phyloP scores from a whole-genome alignment of 2,113 vertebrate species.

The Terrapene triunguis region DNA sequence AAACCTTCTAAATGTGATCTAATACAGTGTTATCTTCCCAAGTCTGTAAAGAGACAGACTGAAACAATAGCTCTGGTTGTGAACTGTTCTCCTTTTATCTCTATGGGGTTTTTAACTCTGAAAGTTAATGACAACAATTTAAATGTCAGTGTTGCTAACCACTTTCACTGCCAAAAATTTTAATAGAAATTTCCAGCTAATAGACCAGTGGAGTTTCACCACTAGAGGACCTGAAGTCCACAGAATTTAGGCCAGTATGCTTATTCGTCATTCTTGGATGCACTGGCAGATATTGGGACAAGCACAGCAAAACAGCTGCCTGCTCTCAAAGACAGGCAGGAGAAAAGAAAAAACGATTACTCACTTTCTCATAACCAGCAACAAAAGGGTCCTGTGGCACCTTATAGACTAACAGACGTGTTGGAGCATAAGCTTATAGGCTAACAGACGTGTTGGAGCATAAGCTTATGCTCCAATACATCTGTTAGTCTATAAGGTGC shows the following conservation, averaged over 20 bases:
- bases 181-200: not conserved
- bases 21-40: not conserved
- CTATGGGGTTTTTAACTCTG: not conserved
- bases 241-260: not conserved
- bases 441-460: too few species aligned
- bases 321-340: not conserved
- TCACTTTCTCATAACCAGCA: too few species aligned
- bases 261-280: not conserved
- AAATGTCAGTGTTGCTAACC: not conserved
- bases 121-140: not conserved
- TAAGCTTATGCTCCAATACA: too few species aligned
- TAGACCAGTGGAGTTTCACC: not conserved
- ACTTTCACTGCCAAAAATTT: not conserved
- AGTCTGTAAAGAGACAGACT: not conserved
- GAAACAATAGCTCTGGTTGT: not conserved
- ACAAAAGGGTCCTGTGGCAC: too few species aligned
- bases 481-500: too few species aligned
- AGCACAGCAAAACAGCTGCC: not conserved
- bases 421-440: too few species aligned
- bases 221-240: not conserved
- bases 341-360: not conserved
- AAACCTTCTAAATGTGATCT: not conserved
- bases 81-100: not conserved
- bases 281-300: not conserved
- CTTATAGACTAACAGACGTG: too few species aligned